Conservation (phyloP, 2,888 invertebrate genomes). For the Julus scanicus region DNA sequence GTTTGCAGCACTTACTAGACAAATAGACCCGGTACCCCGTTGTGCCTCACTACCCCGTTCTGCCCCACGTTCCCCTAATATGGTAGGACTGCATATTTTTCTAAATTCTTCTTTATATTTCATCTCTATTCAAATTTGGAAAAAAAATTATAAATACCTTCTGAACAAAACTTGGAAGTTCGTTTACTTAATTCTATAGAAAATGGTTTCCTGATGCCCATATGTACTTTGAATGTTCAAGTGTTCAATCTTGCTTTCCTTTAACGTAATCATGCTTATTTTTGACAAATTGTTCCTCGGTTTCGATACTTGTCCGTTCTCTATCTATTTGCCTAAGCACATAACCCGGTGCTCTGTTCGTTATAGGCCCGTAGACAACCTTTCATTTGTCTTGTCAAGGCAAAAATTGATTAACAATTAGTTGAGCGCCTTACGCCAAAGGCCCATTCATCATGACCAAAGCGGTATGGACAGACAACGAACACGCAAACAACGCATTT, state of each 20-base stretch:
- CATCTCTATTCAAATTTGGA: too few relatives aligned
- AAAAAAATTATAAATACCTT: too few relatives aligned
- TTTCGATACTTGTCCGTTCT: not conserved
- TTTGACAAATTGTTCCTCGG: slow-evolving; percentile 28
- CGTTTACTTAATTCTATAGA: too few relatives aligned
- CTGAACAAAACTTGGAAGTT: too few relatives aligned
- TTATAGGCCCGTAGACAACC: slow-evolving; percentile 17
- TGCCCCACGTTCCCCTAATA: too few relatives aligned
- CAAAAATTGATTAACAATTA: slow-evolving; percentile 50
- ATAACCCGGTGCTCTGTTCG: not conserved
- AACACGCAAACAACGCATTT: slow-evolving; percentile 43
- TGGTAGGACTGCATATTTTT: too few relatives aligned
- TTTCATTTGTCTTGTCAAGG: slow-evolving; percentile 49
- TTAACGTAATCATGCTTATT: not conserved
- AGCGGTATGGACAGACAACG: not conserved
- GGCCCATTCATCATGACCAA: slow-evolving; percentile 40
- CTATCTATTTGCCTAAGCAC: not conserved
- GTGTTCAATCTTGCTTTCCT: not conserved
- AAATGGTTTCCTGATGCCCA: not conserved
- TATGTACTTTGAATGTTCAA: too few relatives aligned
- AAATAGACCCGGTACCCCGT: too few relatives aligned
- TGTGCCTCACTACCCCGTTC: too few relatives aligned
- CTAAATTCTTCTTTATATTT: too few relatives aligned
- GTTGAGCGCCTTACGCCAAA: slow-evolving; percentile 36
- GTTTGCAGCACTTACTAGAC: too few relatives aligned